Evolutionary conservation across 2,797 vertebrate genomes (phyloP).

Genomic region (Huso huso): DNA sequence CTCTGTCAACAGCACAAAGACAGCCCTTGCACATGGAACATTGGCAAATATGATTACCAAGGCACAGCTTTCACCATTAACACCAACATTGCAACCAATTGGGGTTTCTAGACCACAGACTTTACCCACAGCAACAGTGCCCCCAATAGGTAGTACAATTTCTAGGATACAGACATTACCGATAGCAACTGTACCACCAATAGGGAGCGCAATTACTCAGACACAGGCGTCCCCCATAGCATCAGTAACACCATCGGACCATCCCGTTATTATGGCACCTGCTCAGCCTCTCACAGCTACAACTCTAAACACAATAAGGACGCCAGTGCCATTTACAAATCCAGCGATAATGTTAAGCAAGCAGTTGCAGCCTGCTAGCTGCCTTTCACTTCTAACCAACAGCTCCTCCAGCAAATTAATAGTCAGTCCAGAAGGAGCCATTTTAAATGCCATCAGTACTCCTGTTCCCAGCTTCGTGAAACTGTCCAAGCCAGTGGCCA

Average conservation of each 20-base stretch:
- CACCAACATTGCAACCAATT: slow-evolving; percentile 29
- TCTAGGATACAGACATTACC: slow-evolving; percentile 51
- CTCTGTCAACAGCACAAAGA: slow-evolving; percentile 19
- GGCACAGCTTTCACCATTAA: slow-evolving; percentile 21
- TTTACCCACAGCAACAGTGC: slow-evolving; percentile 40
- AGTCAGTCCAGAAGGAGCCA: slow-evolving; percentile 77
- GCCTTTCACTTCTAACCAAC: slow-evolving; percentile 51
- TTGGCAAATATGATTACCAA: slow-evolving; percentile 25
- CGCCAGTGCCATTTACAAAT: slow-evolving; percentile 30
- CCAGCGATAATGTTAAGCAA: slow-evolving; percentile 31
- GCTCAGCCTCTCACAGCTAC: slow-evolving; percentile 36
- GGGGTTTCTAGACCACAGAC: slow-evolving; percentile 36
- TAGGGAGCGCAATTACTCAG: slow-evolving; percentile 48
- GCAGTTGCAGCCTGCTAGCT: slow-evolving; percentile 34
- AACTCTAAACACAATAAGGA: slow-evolving; percentile 29
- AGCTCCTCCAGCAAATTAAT: slow-evolving; percentile 69
- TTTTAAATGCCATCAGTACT: slow-evolving; percentile 72
- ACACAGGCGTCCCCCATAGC: slow-evolving; percentile 43
- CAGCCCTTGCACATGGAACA: slow-evolving; percentile 29
- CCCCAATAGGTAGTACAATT: slow-evolving; percentile 36
- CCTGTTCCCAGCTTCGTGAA: slow-evolving; percentile 51
- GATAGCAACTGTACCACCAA: slow-evolving; percentile 57
- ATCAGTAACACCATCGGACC: slow-evolving; percentile 35
- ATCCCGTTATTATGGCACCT: slow-evolving; percentile 33
- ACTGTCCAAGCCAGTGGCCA: slow-evolving; percentile 46